Evolutionary conservation across 2,797 vertebrate species (phyloP).

Genomic region (Chelon labrosus): DNA sequence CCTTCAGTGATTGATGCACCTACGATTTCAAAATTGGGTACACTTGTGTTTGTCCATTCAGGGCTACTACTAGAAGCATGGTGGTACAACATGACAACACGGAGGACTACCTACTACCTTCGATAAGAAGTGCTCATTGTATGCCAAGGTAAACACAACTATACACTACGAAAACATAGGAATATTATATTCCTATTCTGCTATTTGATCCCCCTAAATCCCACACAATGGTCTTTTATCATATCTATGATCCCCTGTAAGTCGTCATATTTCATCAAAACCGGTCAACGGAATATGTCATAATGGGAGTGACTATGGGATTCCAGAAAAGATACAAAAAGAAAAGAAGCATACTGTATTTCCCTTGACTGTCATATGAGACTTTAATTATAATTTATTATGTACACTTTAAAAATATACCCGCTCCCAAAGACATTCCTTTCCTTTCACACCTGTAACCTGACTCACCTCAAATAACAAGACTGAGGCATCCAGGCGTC

Average conservation of each 20-base stretch:
- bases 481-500: slow-evolving; percentile 60
- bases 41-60: too few species aligned
- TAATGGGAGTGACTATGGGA: background rate
- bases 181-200: too few species aligned
- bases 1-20: too few species aligned
- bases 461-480: slow-evolving; percentile 76
- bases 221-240: too few species aligned
- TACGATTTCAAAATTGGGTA: too few species aligned
- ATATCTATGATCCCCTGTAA: background rate
- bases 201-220: too few species aligned
- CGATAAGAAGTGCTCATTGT: too few species aligned
- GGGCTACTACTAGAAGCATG: too few species aligned
- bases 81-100: too few species aligned
- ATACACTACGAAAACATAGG: too few species aligned
- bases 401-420: slow-evolving; percentile 24
- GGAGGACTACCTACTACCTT: too few species aligned
- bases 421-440: slow-evolving; percentile 41
- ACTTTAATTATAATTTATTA: slow-evolving; percentile 31
- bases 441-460: slow-evolving; percentile 66
- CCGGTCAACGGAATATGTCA: background rate
- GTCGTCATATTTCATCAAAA: background rate
- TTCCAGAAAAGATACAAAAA: slow-evolving; percentile 2
- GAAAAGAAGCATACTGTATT: slow-evolving; percentile 2
- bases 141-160: too few species aligned
- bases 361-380: background rate